Base-by-base conservation (phyloP, 2,797 vertebrate species). In the Eutrigla gurnardus region DNA sequence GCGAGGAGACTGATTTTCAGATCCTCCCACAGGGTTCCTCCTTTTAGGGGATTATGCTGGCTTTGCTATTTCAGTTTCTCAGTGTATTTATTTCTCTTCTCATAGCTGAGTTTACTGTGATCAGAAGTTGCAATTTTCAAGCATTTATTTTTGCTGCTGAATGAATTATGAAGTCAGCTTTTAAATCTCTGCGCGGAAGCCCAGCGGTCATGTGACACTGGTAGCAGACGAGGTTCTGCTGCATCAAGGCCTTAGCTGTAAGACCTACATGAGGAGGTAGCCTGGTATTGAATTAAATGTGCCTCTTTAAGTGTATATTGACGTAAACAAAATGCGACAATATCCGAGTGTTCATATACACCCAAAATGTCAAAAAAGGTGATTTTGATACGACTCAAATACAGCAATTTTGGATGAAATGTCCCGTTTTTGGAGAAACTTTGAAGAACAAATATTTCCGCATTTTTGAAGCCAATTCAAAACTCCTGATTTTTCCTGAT, bases 101-200 rank as follows among this genome's bases (percentile, higher is more conserved):
- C 86, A 89, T 87, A 80, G 88, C 89, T 89, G 86, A 90, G 86
- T 92, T 91, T 91, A 94, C 93, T 93, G 94, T 94, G 94, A 95
- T 93, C 84, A 89, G 82, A 84, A 64, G 70, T 89, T 89, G 87
- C 84, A 82, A 80, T 88, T 87, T 84, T 86, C n/a, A 2, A 91
- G 89, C 91, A 84, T 91, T 90, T 85, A 82, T 84, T 90, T 46
- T 88, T 78, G 85, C 83, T 78, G 86, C 88, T 83, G 88, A 88
- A 86, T 85, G 77, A 90, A 85, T 81, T 73, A 78, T 73, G 78
- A 87, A 87, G 84, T 86, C 82, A 80, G 73, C 82, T 82, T 81
- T 73, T 63, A 73, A 64, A 68, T 58, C 67, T 80, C 64, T 50
- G 75, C 70, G 6, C 37, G 14, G 78, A 25, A 78, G 79, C 84